A percentile compares a stretch with the other conserved stretches of the same genome.
Conservation (phyloP, 1,140 invertebrate genomes). For the Grapholita molesta region DNA sequence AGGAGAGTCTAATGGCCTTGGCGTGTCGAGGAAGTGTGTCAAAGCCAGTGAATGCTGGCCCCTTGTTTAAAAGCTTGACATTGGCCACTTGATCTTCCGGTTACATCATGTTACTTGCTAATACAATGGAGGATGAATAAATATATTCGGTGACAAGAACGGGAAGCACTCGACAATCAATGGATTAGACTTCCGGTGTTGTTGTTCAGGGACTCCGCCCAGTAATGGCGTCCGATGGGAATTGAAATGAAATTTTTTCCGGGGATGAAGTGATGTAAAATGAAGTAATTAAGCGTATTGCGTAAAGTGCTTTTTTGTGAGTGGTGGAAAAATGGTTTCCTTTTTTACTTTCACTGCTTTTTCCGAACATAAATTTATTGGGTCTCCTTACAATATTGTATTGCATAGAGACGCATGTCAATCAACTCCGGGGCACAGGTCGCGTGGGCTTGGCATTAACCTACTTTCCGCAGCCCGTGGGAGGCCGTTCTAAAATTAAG, state of each 20-base stretch:
- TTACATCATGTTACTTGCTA: slow-evolving; percentile 14
- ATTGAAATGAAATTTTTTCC: not conserved
- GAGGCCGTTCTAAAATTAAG: slow-evolving; percentile 53
- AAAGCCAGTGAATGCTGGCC: slow-evolving; percentile 15
- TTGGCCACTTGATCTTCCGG: slow-evolving; percentile 17
- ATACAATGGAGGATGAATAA: slow-evolving; percentile 14
- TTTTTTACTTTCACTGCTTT: not conserved
- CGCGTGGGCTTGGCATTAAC: slow-evolving; percentile 69
- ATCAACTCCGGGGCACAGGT: slow-evolving; percentile 46
- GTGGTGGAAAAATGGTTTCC: not conserved
- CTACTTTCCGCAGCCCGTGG: slow-evolving; percentile 58
- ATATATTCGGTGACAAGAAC: slow-evolving; percentile 18
- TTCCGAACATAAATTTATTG: not conserved
- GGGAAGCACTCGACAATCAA: slow-evolving; percentile 7
- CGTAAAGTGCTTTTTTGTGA: not conserved
- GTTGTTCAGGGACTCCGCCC: not conserved
- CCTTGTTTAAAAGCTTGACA: slow-evolving; percentile 11
- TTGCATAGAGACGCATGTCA: slow-evolving; percentile 41
- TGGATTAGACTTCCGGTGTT: slow-evolving; percentile 1
- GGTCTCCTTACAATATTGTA: slow-evolving; percentile 20
- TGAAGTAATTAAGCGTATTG: not conserved
- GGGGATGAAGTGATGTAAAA: not conserved
- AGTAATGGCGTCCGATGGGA: not conserved
- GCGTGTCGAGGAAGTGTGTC: slow-evolving; percentile 4
- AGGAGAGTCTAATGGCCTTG: slow-evolving; percentile 10